A percentile compares a stretch with the other conserved stretches of the same genome.
phyloP scores from a whole-genome alignment of 2,888 invertebrate genomes.

The Meliscaeva auricollis region DNA sequence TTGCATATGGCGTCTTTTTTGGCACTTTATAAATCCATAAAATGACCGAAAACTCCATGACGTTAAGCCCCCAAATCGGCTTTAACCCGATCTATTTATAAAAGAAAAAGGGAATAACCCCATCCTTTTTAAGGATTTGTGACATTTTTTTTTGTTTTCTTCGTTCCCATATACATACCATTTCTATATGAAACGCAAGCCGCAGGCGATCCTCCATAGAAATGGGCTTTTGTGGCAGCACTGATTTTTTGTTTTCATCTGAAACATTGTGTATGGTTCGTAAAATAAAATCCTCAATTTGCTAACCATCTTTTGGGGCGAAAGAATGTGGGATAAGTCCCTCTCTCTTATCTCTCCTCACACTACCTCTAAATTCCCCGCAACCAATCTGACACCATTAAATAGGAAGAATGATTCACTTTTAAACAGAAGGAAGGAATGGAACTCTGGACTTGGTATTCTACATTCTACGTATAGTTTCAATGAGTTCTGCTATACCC shows the following conservation, averaged over 20 bases:
- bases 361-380: constrained; percentile 1
- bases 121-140: constrained; percentile 37
- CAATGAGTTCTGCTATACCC: constrained; percentile 31
- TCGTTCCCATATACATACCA: background rate
- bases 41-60: constrained; percentile 77
- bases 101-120: background rate
- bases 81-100: constrained; percentile 63
- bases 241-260: constrained; percentile 52
- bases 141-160: constrained; percentile 13
- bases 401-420: constrained; percentile 74
- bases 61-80: constrained; percentile 75
- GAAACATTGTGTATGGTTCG: constrained; percentile 34
- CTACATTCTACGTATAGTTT: background rate
- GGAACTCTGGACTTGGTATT: constrained; percentile 23
- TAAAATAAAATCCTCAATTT: constrained; percentile 75
- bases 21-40: constrained; percentile 77
- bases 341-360: constrained; percentile 15
- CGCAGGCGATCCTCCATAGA: constrained; percentile 72
- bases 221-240: constrained; percentile 73
- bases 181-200: constrained; percentile 50
- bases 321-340: constrained; percentile 72
- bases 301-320: constrained; percentile 75
- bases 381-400: constrained; percentile 68
- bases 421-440: constrained; percentile 34
- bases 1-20: constrained; percentile 75